These are phyloP conservation scores for Cecropterus lyciades DNA, from an alignment of 1,140 invertebrate species.

Conservation along the genomic window DNA sequence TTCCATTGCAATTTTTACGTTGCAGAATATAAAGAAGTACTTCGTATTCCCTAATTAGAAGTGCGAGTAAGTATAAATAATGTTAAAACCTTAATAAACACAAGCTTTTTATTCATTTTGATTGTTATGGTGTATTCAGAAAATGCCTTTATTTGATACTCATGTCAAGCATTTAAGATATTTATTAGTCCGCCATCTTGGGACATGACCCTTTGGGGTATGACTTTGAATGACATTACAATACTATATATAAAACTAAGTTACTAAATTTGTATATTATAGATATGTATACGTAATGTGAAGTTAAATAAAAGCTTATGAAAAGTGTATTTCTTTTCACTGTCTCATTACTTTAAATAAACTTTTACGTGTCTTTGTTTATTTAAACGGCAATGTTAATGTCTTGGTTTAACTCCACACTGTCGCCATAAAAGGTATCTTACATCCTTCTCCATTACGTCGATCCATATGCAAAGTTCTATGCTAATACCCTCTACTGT, in stretches of 20 bases:
- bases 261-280: no score
- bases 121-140: no score
- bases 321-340: background rate
- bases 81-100: no score
- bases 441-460: slow-evolving; percentile 15
- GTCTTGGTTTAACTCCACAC: slow-evolving; percentile 4
- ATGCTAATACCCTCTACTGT: slow-evolving; percentile 5
- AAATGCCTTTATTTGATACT: no score
- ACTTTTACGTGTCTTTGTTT: slow-evolving; percentile 1
- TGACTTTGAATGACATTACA: no score
- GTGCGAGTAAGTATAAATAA: background rate
- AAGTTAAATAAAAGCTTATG: no score
- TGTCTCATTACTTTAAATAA: background rate
- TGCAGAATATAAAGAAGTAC: slow-evolving; percentile 18
- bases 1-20: slow-evolving; percentile 12
- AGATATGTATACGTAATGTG: no score
- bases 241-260: no score
- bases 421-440: slow-evolving; percentile 4
- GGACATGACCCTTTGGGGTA: no score
- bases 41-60: background rate
- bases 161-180: no score
- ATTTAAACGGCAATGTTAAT: slow-evolving; percentile 1
- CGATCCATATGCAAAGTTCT: slow-evolving; percentile 3
- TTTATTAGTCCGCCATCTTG: no score
- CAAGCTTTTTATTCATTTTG: no score